Evolutionary conservation across 2,797 vertebrate species (phyloP), one percentile per base, ranked within the genome.

Genomic region (Oreonectes daqikongensis): DNA sequence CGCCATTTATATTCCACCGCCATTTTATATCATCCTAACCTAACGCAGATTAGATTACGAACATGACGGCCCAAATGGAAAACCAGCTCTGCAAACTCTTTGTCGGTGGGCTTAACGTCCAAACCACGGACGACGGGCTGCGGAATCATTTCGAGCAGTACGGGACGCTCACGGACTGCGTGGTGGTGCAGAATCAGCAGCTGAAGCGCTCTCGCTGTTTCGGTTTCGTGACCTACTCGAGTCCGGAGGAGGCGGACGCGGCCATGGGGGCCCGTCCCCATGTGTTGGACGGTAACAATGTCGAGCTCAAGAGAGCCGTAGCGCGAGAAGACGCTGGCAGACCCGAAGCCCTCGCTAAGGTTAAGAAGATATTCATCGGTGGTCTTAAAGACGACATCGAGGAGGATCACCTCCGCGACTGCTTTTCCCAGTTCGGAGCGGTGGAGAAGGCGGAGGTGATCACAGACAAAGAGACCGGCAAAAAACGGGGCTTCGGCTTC

Each of bases 341-440:
- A 9, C 97, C 97, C 0, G 97, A 97, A 22, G 96, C 96, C 0
- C 95, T 98, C 74, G 96, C 97, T 0, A 99, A 99, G 81, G 97
- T 99, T 35, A 99, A 98, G 93, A 99, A 99, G 83, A 96, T 99
- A 28, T 99, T 99, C 57, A 97, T 99, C 81, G 97, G 97, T 6
- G 97, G 97, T 20, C 92, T 99, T 1, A 99, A 98, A 71, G 96
- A 98, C 68, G 96, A 99, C 89, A 99, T 97, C 81, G 97, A 97
- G 60, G 96, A 98, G 85, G 95, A 95, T 18, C 96, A 96, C 42
- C 93, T 98, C 26, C 94, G 96, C 26, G 95, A 96, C 81, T 95
- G 98, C 79, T 99, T 99, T 81, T 96, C 96, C 88, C 94, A 96
- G 91, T 98, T 97, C 64, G 97, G 97, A 3, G 83, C 95, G 0